Evolutionary conservation across 1,140 invertebrate species (phyloP).

Genomic region (Hydropsyche tenuis): DNA sequence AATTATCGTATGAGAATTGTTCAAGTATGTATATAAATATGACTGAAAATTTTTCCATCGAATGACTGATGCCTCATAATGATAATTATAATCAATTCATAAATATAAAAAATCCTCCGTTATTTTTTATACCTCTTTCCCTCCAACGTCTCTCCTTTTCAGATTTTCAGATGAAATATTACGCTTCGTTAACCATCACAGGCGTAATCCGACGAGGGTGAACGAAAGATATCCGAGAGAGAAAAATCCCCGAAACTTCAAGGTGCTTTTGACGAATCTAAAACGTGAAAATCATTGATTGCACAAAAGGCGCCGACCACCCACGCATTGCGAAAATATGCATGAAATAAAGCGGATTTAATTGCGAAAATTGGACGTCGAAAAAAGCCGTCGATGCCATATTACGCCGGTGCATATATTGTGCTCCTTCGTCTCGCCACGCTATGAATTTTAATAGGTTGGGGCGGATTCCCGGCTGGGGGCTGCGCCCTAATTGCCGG

Average conservation of each 20-base stretch:
- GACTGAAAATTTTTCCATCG: no score
- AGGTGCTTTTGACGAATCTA: no score
- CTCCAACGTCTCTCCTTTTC: neutral
- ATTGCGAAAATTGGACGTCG: neutral
- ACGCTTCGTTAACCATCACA: conserved; percentile 28
- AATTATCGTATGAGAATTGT: no score
- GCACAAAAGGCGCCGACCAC: neutral
- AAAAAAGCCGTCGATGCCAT: no score
- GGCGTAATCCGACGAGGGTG: conserved; percentile 26
- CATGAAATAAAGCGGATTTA: neutral
- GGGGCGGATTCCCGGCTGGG: neutral
- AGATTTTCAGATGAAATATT: neutral
- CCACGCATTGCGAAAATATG: neutral
- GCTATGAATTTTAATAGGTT: neutral
- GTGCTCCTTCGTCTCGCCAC: neutral
- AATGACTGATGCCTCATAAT: no score
- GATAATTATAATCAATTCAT: neutral
- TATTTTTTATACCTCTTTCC: neutral
- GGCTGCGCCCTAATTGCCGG: conserved; percentile 30
- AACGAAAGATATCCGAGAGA: neutral
- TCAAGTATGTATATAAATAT: no score
- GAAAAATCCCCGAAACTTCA: neutral
- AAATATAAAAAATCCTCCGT: neutral
- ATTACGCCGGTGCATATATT: neutral
- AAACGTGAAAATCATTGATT: neutral